These are phyloP conservation scores for Cephonodes hylas DNA, from an alignment of 2,888 invertebrate species.

Conservation along the genomic window DNA sequence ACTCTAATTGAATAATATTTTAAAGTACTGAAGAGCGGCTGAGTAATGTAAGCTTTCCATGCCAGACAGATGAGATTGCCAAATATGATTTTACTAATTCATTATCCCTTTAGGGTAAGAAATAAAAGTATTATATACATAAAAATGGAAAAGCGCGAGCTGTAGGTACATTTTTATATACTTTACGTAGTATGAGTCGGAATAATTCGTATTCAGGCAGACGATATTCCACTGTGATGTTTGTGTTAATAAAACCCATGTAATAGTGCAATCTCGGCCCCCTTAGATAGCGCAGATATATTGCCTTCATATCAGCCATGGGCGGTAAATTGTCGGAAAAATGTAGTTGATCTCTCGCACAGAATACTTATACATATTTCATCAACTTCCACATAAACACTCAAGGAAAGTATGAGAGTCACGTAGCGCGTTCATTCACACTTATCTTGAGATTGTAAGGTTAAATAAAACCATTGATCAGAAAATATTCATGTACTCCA, in stretches of 20 bases:
- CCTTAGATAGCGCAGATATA: slow-evolving; percentile 62
- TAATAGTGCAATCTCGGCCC: slow-evolving; percentile 63
- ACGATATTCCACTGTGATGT: slow-evolving; percentile 29
- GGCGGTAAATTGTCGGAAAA: slow-evolving; percentile 62
- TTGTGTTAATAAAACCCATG: slow-evolving; percentile 49
- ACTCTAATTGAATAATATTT: too few species aligned
- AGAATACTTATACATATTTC: slow-evolving; percentile 63
- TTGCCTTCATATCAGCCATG: slow-evolving; percentile 60
- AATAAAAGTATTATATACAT: neutral
- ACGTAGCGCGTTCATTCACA: neutral
- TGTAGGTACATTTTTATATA: too few species aligned
- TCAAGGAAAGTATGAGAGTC: neutral
- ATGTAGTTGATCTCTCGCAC: slow-evolving; percentile 55
- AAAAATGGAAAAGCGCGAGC: slow-evolving; percentile 14
- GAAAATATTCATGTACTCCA: neutral
- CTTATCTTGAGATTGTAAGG: slow-evolving; percentile 3
- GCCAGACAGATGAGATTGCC: neutral
- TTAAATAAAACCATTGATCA: neutral
- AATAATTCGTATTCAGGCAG: slow-evolving; percentile 34
- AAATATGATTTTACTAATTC: neutral
- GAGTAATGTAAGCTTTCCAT: neutral
- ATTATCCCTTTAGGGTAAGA: neutral
- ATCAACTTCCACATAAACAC: slow-evolving; percentile 42
- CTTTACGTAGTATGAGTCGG: too few species aligned
- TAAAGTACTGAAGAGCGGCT: too few species aligned